Evolutionary conservation across 92 coral and sea anemone species (phyloP), one percentile per base, ranked within the genome.

Genomic region (Muricea muricata): DNA sequence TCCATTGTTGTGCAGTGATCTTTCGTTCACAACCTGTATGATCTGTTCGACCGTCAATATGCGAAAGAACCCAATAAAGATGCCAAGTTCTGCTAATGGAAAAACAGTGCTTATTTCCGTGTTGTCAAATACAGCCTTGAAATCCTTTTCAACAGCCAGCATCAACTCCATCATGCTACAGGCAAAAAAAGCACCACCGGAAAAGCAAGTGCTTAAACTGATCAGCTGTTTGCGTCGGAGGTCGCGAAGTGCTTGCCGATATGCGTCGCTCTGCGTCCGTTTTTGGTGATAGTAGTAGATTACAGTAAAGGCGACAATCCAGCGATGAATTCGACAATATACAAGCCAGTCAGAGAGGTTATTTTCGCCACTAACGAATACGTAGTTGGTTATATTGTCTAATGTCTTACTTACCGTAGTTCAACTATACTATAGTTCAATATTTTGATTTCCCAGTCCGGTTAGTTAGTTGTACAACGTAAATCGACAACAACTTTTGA

Each of bases 171-270:
- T 89, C 73, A 97, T 70, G 50, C 98, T 92, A 2, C 98, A 94
- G 4, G 98, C 99, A 50, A 97, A 88, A 78, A 97, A 97, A 9
- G 93, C 98, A 18, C 99, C 99, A 2, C 98, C 99, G 10, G 99
- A 98, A 65, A 97, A 97, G 79, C 99, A 97, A 65, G 93, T 97
- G 30, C 97, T 84, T 66, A 41, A 71, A 52, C 97, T 92, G 31
- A 97, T 80, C 57, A 93, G 28, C 46, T 86, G 65, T 6, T 60
- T 74, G 31, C 91, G 87, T 28, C 83, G 78, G 7, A 31, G 42
- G 40, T 72, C 84, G n/a, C 42, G 47, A 0, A 26, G 39, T 0
- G 67, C 47, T 25, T 2, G 7, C 17, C 21, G 28, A 47, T 58
- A 21, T 20, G 31, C 29, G 37, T 56, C 70, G 33, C 45, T 78